Conservation (phyloP, 2,797 vertebrate species). For the Sebastes melanostomus region DNA sequence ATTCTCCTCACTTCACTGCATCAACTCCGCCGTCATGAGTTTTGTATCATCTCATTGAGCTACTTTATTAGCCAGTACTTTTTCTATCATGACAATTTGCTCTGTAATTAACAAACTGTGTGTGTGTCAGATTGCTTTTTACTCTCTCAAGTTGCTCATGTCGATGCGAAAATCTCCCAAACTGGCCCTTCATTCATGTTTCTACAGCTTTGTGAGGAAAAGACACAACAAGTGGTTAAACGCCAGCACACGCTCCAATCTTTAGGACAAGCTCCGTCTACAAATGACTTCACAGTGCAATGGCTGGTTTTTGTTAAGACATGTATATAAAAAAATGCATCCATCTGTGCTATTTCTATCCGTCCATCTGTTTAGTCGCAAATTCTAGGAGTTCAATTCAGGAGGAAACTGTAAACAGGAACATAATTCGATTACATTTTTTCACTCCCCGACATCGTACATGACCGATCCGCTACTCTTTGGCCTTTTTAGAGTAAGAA, state of each 20-base stretch:
- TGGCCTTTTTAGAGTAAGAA: slow-evolving; percentile 56
- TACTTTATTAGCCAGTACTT: not conserved
- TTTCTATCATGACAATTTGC: not conserved
- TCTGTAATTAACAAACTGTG: not conserved
- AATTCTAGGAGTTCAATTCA: slow-evolving; percentile 18
- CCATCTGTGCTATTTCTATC: slow-evolving; percentile 23
- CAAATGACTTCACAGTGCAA: slow-evolving; percentile 75
- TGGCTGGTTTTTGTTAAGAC: slow-evolving; percentile 75
- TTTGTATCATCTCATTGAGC: not conserved
- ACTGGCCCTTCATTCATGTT: not conserved
- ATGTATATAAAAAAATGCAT: slow-evolving; percentile 43
- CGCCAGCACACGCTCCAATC: not conserved
- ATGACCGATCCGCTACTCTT: slow-evolving; percentile 54
- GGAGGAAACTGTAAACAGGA: slow-evolving; percentile 43
- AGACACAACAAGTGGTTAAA: slow-evolving; percentile 7
- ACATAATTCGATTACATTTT: not conserved
- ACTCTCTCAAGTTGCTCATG: not conserved
- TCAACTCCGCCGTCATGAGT: not conserved
- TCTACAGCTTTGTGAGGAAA: slow-evolving; percentile 7
- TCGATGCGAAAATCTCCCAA: slow-evolving; percentile 11
- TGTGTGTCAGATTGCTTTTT: not conserved
- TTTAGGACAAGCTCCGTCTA: slow-evolving; percentile 22
- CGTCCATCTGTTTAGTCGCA: not conserved
- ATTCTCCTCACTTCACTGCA: not conserved
- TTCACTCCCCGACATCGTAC: not conserved